Conservation (phyloP, 1,140 invertebrate genomes). For the Rhagoletis zephyria region DNA sequence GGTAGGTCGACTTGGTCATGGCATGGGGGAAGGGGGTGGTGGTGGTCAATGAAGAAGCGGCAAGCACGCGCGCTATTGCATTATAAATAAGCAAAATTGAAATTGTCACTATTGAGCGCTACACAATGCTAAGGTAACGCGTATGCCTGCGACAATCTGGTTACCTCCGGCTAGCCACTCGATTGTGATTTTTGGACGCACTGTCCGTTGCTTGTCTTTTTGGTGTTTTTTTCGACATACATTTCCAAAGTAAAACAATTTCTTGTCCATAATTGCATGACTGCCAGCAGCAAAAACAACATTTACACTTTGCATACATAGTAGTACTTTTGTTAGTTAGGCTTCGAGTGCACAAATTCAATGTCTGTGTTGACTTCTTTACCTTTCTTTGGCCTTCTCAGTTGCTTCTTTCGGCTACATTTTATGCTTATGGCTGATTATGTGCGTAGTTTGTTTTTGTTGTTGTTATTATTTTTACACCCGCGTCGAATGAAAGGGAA, state of each 20-base stretch:
- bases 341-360: neutral
- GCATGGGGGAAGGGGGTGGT: neutral
- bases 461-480: slow-evolving; percentile 55
- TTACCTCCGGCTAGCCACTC: neutral
- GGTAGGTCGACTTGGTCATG: neutral
- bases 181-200: slow-evolving; percentile 49
- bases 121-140: neutral
- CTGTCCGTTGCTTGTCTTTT: slow-evolving; percentile 7
- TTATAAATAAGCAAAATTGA: slow-evolving; percentile 21
- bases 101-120: neutral
- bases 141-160: neutral
- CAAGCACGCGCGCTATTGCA: slow-evolving; percentile 28
- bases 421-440: neutral
- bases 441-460: slow-evolving; percentile 52
- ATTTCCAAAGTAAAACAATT: slow-evolving; percentile 58
- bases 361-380: neutral
- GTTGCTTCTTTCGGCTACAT: neutral
- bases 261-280: slow-evolving; percentile 65
- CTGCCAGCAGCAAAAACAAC: slow-evolving; percentile 8
- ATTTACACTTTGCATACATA: too few relatives aligned
- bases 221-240: slow-evolving; percentile 52
- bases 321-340: too few relatives aligned
- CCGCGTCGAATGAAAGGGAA: slow-evolving; percentile 69
- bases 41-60: neutral
- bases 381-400: neutral